Evolutionary conservation across 30 jellyfish, hydroid and myxozoan genomes (phyloP).

Genomic region (Aurelia coerulea): DNA sequence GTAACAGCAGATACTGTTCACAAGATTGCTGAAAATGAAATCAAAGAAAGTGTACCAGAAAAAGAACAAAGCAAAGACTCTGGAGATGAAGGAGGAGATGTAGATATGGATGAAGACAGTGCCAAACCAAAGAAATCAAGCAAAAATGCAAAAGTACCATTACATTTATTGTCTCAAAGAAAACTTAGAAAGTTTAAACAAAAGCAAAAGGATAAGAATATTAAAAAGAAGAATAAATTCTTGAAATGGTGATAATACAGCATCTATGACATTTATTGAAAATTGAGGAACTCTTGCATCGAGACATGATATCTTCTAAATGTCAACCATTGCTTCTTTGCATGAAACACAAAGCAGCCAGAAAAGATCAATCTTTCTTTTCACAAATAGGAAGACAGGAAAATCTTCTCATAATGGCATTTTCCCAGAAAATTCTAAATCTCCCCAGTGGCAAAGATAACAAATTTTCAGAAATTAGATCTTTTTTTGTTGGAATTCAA

Average conservation of each 20-base stretch:
- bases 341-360: no score
- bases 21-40: not conserved
- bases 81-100: constrained; percentile 8
- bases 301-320: no score
- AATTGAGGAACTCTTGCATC: no score
- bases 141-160: constrained; percentile 54
- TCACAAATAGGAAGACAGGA: no score
- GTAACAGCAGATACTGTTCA: not conserved
- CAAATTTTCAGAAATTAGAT: no score
- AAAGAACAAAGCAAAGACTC: not conserved
- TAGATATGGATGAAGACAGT: constrained; percentile 34
- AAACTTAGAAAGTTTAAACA: constrained; percentile 51
- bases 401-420: no score
- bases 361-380: no score
- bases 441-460: no score
- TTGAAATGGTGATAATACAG: constrained; percentile 44
- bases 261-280: no score
- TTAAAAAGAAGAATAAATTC: constrained; percentile 15
- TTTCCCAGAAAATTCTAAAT: no score
- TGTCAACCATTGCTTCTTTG: no score
- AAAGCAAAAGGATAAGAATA: constrained; percentile 44
- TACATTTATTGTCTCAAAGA: constrained; percentile 56
- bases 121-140: constrained; percentile 3
- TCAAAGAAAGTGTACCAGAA: not conserved
- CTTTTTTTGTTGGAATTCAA: no score